phyloP scores from a whole-genome alignment of 1,140 invertebrate genomes.

The Drosophila mayri region DNA sequence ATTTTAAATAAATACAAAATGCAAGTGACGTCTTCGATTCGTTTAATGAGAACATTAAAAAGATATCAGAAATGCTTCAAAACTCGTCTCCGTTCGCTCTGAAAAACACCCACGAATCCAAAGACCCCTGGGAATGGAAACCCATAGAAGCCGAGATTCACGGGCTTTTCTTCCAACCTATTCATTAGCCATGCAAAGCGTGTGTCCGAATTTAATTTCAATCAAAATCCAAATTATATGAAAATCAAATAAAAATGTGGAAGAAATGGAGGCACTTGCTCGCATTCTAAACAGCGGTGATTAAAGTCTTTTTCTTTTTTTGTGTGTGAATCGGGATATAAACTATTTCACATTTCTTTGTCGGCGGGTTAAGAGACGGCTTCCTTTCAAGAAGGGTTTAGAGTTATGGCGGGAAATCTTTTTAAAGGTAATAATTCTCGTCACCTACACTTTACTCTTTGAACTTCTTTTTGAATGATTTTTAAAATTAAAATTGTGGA shows the following conservation, averaged over 20 bases:
- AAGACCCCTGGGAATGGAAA: constrained; percentile 34
- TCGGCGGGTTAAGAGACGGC: constrained; percentile 25
- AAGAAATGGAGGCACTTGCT: constrained; percentile 50
- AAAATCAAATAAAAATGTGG: constrained; percentile 74
- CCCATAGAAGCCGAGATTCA: constrained; percentile 13
- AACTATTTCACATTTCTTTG: constrained; percentile 71
- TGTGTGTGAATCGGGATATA: constrained; percentile 60
- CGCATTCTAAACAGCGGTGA: constrained; percentile 28
- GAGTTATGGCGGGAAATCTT: constrained; percentile 31
- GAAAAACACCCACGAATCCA: constrained; percentile 34
- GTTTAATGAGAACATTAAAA: constrained; percentile 75
- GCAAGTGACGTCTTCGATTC: constrained; percentile 41
- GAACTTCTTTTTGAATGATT: constrained; percentile 20
- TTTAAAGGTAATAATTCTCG: constrained; percentile 20
- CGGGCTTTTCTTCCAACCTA: constrained; percentile 22
- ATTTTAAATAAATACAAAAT: constrained; percentile 39
- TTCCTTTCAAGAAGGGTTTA: constrained; percentile 33
- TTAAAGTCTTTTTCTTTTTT: neutral
- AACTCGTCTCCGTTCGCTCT: constrained; percentile 32
- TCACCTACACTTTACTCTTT: neutral
- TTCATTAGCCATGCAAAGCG: constrained; percentile 67
- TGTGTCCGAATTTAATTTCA: constrained; percentile 73
- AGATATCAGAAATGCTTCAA: constrained; percentile 71
- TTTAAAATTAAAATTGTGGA: neutral
- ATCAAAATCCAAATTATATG: constrained; percentile 80